Percentiles rank a stretch among this genome's conserved stretches.
Evolutionary conservation across 2,888 invertebrate species (phyloP).

Genomic region (Lithophane socia): DNA sequence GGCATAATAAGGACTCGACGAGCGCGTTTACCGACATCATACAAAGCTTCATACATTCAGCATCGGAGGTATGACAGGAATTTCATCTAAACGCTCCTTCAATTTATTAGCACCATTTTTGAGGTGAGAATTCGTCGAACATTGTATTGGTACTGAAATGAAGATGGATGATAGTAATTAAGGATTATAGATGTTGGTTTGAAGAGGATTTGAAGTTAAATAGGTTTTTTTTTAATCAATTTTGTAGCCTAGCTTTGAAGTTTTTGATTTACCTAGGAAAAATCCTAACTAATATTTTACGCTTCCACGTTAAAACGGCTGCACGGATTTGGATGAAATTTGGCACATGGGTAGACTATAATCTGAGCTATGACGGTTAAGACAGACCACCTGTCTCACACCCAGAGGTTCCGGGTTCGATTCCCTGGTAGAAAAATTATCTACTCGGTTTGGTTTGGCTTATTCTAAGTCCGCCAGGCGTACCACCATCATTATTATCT

Average conservation of each 20-base stretch:
- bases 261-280: background rate
- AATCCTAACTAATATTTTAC: background rate
- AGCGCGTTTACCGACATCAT: slow-evolving; percentile 24
- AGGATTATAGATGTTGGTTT: background rate
- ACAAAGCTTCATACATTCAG: slow-evolving; percentile 57
- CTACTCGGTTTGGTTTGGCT: too few species aligned
- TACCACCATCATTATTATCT: too few species aligned
- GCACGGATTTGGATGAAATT: background rate
- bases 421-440: too few species aligned
- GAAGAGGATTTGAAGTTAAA: background rate
- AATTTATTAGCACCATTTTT: slow-evolving; percentile 31
- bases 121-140: slow-evolving; percentile 33
- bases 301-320: background rate
- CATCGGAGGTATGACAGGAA: slow-evolving; percentile 48
- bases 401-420: too few species aligned
- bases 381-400: too few species aligned
- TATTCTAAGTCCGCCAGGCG: too few species aligned
- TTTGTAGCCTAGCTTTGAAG: background rate
- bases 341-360: background rate
- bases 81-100: slow-evolving; percentile 55
- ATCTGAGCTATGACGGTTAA: too few species aligned
- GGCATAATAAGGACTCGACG: slow-evolving; percentile 37
- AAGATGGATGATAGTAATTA: slow-evolving; percentile 42
- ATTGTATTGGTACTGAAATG: slow-evolving; percentile 36
- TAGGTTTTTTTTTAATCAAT: background rate